These are phyloP conservation scores for Protaetia brevitarsis DNA, from an alignment of 1,140 invertebrate species.

Conservation along the genomic window DNA sequence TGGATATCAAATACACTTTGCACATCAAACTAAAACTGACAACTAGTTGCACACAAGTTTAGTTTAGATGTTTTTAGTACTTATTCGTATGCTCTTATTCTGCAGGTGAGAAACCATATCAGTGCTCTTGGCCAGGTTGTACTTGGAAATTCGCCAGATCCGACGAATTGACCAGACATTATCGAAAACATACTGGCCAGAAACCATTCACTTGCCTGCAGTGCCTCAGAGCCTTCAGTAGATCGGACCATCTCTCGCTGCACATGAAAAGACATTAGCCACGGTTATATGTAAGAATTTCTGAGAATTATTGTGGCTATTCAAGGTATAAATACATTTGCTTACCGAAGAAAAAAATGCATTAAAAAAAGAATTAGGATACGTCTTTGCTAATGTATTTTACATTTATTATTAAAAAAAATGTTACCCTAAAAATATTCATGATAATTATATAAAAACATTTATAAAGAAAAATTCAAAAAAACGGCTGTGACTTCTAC, in stretches of 20 bases:
- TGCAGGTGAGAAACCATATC: slow-evolving; percentile 86
- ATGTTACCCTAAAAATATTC: too few species aligned
- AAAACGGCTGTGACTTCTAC: too few species aligned
- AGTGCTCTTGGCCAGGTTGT: slow-evolving; percentile 88
- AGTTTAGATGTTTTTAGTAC: background rate
- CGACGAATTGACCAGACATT: slow-evolving; percentile 83
- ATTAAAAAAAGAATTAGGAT: too few species aligned
- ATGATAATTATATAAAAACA: too few species aligned
- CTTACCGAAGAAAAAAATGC: too few species aligned
- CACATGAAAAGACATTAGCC: slow-evolving; percentile 86
- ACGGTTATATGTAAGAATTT: background rate
- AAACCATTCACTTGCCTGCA: slow-evolving; percentile 88
- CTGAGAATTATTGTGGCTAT: background rate
- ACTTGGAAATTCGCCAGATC: slow-evolving; percentile 89
- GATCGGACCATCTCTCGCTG: slow-evolving; percentile 87
- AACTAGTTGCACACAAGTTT: background rate
- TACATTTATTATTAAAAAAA: too few species aligned
- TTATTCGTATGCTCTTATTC: slow-evolving; percentile 34
- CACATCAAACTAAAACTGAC: too few species aligned
- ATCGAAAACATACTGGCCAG: slow-evolving; percentile 85
- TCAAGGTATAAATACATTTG: too few species aligned
- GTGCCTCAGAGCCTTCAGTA: slow-evolving; percentile 82
- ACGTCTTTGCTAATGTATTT: too few species aligned
- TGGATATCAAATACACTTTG: too few species aligned
- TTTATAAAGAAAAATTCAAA: too few species aligned